Conservation (phyloP, 2,113 vertebrate species). For the Sturnus vulgaris region DNA sequence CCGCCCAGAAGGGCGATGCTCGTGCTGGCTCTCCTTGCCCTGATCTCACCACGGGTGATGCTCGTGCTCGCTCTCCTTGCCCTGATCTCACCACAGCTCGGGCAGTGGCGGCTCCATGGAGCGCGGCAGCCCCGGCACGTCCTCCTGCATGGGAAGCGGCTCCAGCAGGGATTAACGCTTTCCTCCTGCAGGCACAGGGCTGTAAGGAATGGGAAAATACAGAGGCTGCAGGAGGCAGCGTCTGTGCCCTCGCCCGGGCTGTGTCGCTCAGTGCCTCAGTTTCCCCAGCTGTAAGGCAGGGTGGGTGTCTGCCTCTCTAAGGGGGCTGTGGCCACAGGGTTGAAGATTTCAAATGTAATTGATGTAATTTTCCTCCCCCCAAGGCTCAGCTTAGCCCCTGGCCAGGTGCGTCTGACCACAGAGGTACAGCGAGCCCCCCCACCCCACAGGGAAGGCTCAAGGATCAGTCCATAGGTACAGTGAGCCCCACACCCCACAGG, state of each 20-base stretch:
- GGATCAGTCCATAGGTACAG: too few relatives aligned
- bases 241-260: accelerated
- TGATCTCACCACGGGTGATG: too few relatives aligned
- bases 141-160: background rate
- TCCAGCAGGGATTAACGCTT: accelerated
- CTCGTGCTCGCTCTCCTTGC: too few relatives aligned
- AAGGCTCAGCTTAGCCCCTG: accelerated
- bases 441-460: background rate
- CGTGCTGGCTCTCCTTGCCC: background rate
- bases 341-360: accelerated
- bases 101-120: background rate
- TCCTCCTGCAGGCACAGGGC: accelerated
- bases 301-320: accelerated
- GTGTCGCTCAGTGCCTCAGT: background rate
- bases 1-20: too few relatives aligned
- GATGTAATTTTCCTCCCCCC: too few relatives aligned
- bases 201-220: accelerated
- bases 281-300: background rate
- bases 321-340: accelerated
- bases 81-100: too few relatives aligned
- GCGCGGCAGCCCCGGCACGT: background rate
- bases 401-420: too few relatives aligned
- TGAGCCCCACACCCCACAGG: background rate
- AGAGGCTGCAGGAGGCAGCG: background rate
- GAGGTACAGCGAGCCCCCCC: background rate